A percentile compares a stretch with the other conserved stretches of the same genome.
Evolutionary conservation across 2,113 vertebrate species (phyloP).

Genomic region (Geococcyx californianus): DNA sequence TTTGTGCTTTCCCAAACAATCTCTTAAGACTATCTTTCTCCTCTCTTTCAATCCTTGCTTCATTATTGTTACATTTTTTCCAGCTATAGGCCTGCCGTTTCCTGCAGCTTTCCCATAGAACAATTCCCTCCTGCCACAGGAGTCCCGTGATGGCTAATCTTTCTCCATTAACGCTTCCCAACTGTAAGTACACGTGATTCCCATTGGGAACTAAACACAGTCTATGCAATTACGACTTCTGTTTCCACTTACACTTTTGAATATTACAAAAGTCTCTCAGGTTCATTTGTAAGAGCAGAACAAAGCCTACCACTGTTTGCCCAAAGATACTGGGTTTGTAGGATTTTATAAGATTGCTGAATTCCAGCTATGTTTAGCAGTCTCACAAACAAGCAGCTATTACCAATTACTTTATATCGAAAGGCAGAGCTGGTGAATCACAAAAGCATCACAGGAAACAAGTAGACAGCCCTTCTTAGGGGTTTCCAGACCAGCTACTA

Average conservation of each 20-base stretch:
- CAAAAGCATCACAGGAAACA: background rate
- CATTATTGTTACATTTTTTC: background rate
- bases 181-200: background rate
- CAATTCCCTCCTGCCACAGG: background rate
- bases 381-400: background rate
- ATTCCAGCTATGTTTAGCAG: background rate
- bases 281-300: background rate
- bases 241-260: background rate
- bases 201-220: background rate
- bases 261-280: background rate
- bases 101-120: background rate
- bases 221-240: background rate
- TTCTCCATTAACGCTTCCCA: background rate
- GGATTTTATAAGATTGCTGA: background rate
- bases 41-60: background rate
- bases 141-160: background rate
- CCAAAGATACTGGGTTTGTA: background rate
- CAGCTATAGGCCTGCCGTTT: background rate
- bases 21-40: background rate
- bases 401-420: background rate
- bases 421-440: background rate
- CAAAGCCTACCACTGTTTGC: accelerated
- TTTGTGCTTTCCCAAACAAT: background rate
- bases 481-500: background rate
- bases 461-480: background rate